These are phyloP conservation scores for Mayetiola destructor DNA, from an alignment of 2,888 invertebrate genomes.

Conservation along the genomic window DNA sequence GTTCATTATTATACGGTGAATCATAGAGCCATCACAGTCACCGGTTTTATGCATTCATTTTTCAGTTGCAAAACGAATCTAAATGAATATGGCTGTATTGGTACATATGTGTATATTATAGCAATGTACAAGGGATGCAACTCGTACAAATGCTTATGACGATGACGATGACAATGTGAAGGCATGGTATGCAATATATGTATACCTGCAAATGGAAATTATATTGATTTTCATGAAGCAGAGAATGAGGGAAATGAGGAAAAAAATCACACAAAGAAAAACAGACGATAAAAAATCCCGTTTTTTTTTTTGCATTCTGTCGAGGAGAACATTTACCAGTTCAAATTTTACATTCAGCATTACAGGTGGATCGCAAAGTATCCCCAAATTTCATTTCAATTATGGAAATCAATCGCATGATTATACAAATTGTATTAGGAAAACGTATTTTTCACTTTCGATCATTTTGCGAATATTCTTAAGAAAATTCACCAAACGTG, in stretches of 20 bases:
- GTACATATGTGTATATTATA: neutral
- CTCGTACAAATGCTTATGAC: neutral
- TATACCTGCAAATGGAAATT: neutral
- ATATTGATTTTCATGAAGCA: conserved; percentile 3
- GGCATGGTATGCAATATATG: conserved; percentile 9
- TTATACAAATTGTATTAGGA: too few species aligned
- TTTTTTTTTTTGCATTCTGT: too few species aligned
- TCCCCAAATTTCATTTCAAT: too few species aligned
- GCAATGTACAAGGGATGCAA: neutral
- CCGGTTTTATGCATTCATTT: neutral
- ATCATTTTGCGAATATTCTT: too few species aligned
- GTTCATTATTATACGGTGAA: conserved; percentile 8
- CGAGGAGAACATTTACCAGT: too few species aligned
- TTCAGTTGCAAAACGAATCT: neutral
- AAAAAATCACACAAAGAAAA: too few species aligned
- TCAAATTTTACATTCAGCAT: too few species aligned
- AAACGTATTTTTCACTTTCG: too few species aligned
- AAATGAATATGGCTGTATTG: neutral
- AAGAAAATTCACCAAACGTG: too few species aligned
- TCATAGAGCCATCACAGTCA: conserved; percentile 1
- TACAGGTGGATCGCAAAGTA: too few species aligned
- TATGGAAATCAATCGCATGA: too few species aligned
- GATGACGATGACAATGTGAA: neutral
- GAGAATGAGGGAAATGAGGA: neutral
- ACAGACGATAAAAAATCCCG: too few species aligned